Conservation (phyloP, 2,113 vertebrate genomes). For the Nyctereutes procyonoides region DNA sequence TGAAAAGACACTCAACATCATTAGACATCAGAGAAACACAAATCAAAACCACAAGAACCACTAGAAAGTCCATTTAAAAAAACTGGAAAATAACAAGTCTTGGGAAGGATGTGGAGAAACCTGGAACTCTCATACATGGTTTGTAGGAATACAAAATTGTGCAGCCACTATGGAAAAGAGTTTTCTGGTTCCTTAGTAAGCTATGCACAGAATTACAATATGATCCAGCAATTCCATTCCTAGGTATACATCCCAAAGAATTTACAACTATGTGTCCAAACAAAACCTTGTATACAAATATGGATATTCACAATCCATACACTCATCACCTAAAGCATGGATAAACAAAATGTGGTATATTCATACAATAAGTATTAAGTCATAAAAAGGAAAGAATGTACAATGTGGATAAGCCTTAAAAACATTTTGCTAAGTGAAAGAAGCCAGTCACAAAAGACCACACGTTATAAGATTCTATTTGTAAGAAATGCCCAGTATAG, state of each 20-base stretch:
- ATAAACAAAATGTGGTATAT: constrained; percentile 20
- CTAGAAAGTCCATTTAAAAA: neutral
- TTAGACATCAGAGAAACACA: neutral
- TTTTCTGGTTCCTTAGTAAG: neutral
- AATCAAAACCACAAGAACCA: neutral
- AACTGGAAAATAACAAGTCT: neutral
- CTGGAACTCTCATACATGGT: neutral
- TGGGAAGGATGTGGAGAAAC: neutral
- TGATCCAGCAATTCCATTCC: neutral
- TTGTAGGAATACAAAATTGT: neutral
- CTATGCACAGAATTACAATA: neutral
- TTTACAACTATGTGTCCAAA: neutral
- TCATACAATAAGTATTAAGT: neutral
- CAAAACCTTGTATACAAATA: neutral
- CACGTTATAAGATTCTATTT: neutral
- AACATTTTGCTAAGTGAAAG: neutral
- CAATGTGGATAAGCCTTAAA: neutral
- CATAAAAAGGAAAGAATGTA: neutral
- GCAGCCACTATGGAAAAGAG: neutral
- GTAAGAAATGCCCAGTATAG: neutral
- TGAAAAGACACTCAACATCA: neutral
- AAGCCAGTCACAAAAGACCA: neutral
- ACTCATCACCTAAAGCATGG: neutral
- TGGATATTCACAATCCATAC: neutral
- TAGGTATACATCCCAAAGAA: neutral